phyloP scores from a whole-genome alignment of 2,797 vertebrate species.

The Florisuga fusca region DNA sequence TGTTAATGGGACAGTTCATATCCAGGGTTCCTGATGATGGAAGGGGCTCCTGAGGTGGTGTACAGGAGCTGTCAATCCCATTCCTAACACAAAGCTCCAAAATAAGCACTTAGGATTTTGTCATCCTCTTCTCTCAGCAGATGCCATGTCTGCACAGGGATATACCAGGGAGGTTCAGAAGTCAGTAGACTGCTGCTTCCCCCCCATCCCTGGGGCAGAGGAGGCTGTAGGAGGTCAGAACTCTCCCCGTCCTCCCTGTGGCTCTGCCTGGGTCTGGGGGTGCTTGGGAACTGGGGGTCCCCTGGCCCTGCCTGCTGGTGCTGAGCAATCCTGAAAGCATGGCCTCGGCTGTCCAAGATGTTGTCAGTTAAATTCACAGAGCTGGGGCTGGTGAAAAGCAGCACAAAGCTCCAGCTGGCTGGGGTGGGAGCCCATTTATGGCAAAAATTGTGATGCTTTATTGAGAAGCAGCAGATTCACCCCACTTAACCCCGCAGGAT shows the following conservation, averaged over 20 bases:
- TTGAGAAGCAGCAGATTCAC: not conserved
- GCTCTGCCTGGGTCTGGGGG: not conserved
- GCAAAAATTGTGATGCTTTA: not conserved
- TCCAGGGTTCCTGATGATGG: not conserved
- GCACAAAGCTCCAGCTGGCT: not conserved
- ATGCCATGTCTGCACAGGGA: not conserved
- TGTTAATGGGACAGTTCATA: not conserved
- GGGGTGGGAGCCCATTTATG: not conserved
- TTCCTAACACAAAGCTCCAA: not conserved
- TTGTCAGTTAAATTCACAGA: constrained; percentile 4
- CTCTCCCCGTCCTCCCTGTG: not conserved
- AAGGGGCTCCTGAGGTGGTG: not conserved
- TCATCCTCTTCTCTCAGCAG: not conserved
- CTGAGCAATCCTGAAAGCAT: constrained; percentile 33
- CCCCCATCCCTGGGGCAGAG: rapidly evolving
- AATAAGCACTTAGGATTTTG: not conserved
- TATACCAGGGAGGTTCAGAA: not conserved
- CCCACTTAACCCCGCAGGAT: not conserved
- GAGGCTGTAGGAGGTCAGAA: not conserved
- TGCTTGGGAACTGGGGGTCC: not conserved
- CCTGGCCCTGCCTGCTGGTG: not conserved
- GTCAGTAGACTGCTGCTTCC: not conserved
- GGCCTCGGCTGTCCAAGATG: not conserved
- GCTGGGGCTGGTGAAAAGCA: not conserved
- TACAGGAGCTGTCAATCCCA: not conserved